phyloP scores from a whole-genome alignment of 2,113 vertebrate genomes.

The Meleagris gallopavo region DNA sequence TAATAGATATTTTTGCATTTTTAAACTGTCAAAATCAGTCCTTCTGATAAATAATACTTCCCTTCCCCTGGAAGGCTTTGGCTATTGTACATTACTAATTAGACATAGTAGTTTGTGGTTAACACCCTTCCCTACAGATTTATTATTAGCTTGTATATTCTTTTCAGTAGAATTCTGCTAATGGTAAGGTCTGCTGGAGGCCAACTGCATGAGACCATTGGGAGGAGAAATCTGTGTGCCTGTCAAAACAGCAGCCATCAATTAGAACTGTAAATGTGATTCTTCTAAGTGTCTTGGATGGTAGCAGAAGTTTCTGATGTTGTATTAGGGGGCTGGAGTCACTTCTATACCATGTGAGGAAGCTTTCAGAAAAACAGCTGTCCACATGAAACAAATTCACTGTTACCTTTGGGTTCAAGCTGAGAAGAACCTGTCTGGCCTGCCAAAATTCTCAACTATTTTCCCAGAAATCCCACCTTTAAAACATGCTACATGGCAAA shows the following conservation, averaged over 20 bases:
- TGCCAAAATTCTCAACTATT: conserved; percentile 18
- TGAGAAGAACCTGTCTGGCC: conserved; percentile 9
- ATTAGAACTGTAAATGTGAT: conserved; percentile 68
- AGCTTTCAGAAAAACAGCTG: conserved; percentile 52
- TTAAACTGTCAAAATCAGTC: conserved; percentile 51
- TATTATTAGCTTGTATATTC: conserved; percentile 25
- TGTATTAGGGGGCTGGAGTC: conserved; percentile 47
- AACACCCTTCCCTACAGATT: conserved; percentile 56
- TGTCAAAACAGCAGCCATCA: conserved; percentile 70
- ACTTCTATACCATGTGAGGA: conserved; percentile 42
- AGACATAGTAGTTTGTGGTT: conserved; percentile 60
- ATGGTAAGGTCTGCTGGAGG: conserved; percentile 66
- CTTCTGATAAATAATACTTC: conserved; percentile 41
- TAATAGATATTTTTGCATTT: conserved; percentile 51
- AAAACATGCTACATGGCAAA: conserved; percentile 21
- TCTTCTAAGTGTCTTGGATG: conserved; percentile 49
- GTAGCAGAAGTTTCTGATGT: conserved; percentile 58
- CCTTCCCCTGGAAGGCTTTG: not conserved
- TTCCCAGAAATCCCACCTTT: conserved; percentile 29
- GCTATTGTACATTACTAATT: conserved; percentile 61
- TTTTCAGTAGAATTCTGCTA: conserved; percentile 54
- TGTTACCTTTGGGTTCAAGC: conserved; percentile 47
- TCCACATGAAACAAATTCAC: conserved; percentile 48
- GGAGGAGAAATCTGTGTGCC: conserved; percentile 51
- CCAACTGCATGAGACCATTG: conserved; percentile 51